Base-by-base conservation (phyloP, 37 sponge, comb jelly and placozoan species). In the Haliclona indistincta region DNA sequence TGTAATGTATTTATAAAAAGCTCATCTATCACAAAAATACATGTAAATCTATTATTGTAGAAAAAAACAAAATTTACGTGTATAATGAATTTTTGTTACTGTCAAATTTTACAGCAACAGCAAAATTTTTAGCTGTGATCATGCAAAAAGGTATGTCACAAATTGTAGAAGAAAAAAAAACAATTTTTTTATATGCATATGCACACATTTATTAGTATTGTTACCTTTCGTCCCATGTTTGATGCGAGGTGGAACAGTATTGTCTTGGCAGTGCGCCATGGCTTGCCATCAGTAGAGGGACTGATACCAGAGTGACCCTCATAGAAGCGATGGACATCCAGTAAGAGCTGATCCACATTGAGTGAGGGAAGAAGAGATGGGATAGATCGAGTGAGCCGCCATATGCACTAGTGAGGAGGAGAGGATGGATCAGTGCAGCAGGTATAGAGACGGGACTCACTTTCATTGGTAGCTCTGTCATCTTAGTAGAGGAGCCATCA, bases 211-310 rank as follows among this genome's bases (percentile, higher is more conserved):
- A n/a, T n/a, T n/a, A n/a, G n/a, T n/a, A n/a, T n/a, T n/a, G n/a
- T n/a, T n/a, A 88, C 81, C 87, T 88, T 67, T 36, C 62, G 13
- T 32, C 90, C 90, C 39, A 80, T 25, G 0, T 68, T 63, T 34
- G 77, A 78, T 20, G 78, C 89, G 13, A 93, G 49, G 54, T 85
- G 91, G 71, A 81, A 93, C 28, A 96, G 73, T 8, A 96, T 68
- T 17, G 97, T 96, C 73, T 89, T 96, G 26, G 89, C 86, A 39
- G 97, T 96, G n/a, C 93, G 74, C 47, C 63, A 83, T 20, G 90
- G 87, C 67, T 32, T 89, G 69, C 92, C 90, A 25, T 83, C 74
- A 26, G 64, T 22, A 2, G 51, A 34, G 41, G 81, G 76, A 2
- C 51, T 75, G 2, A 73, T 35, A 28, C 22, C 22, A 4, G 49